A percentile compares a stretch with the other conserved stretches of the same genome.
phyloP scores from a whole-genome alignment of 2,113 vertebrate species.

The Mixornis gularis region DNA sequence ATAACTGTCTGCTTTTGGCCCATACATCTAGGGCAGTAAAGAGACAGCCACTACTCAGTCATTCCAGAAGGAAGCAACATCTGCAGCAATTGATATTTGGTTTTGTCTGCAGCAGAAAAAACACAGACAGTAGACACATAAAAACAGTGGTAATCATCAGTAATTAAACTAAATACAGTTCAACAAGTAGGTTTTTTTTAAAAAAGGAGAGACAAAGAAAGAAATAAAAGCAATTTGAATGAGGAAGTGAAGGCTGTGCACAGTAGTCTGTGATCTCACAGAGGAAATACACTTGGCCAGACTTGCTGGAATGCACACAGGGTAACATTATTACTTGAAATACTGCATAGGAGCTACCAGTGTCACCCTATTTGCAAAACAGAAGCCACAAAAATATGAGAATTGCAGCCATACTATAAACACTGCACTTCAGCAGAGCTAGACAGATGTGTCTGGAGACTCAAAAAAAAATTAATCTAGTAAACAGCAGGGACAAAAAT shows the following conservation, averaged over 20 bases:
- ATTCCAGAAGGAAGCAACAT: neutral
- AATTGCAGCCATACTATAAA: neutral
- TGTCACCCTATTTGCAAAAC: neutral
- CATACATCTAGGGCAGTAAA: neutral
- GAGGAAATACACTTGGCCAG: conserved; percentile 28
- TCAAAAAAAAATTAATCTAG: neutral
- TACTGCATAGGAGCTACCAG: neutral
- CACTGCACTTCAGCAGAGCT: neutral
- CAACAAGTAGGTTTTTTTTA: neutral
- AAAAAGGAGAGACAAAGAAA: neutral
- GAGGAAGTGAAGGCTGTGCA: neutral
- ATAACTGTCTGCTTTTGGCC: neutral
- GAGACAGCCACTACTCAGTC: neutral
- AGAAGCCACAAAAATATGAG: neutral
- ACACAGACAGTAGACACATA: neutral
- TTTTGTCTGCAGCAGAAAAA: neutral
- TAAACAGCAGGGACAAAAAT: conserved; percentile 2
- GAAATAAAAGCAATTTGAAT: neutral
- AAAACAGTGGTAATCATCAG: neutral
- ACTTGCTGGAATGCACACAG: neutral
- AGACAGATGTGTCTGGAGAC: neutral
- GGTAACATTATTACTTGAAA: neutral
- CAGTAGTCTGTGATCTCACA: neutral
- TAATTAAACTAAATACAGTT: neutral
- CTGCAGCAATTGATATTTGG: neutral